Conservation (phyloP, 2,797 vertebrate species). For the Carapus acus region DNA sequence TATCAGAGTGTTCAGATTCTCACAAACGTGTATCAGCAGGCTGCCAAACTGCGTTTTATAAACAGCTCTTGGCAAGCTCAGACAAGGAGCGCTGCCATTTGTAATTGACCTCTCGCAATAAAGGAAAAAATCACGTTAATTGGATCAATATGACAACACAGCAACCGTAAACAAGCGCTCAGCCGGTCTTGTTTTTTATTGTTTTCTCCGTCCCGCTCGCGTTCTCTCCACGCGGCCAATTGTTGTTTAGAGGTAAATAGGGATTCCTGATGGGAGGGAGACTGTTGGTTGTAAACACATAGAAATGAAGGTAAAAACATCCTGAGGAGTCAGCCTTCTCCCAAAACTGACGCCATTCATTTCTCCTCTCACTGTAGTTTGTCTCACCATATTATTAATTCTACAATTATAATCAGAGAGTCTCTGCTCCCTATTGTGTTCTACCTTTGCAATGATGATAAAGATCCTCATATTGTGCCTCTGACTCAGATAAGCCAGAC, state of each 20-base stretch:
- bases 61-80: conserved; percentile 29
- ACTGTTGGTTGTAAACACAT: too few relatives aligned
- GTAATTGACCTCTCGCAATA: conserved; percentile 44
- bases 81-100: conserved; percentile 18
- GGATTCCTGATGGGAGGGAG: not conserved
- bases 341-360: too few relatives aligned
- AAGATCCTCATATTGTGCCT: too few relatives aligned
- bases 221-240: not conserved
- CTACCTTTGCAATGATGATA: too few relatives aligned
- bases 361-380: too few relatives aligned
- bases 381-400: too few relatives aligned
- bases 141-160: conserved; percentile 31
- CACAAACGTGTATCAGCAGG: conserved; percentile 29
- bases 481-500: too few relatives aligned
- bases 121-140: conserved; percentile 37
- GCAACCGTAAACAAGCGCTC: conserved; percentile 10
- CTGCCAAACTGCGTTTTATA: conserved; percentile 43
- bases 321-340: not conserved
- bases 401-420: too few relatives aligned
- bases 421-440: too few relatives aligned
- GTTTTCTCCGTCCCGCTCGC: conserved; percentile 2
- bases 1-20: conserved; percentile 35
- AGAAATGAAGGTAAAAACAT: not conserved
- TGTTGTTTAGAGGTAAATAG: conserved; percentile 16
- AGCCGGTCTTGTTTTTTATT: conserved; percentile 21